These are phyloP conservation scores for Oreochromis grahami DNA, from an alignment of 2,797 vertebrate genomes.

Conservation along the genomic window DNA sequence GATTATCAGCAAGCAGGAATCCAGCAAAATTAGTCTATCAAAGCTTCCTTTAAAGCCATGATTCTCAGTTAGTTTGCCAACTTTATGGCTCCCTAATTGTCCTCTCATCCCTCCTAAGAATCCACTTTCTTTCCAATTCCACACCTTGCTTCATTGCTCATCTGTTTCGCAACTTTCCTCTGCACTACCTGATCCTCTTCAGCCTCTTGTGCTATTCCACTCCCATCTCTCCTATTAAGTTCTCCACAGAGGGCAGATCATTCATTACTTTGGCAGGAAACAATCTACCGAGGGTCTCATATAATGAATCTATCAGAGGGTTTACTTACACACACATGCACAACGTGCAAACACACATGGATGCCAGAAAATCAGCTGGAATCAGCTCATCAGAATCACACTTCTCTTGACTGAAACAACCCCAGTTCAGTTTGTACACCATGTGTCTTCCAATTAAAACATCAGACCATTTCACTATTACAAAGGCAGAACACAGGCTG, in stretches of 20 bases:
- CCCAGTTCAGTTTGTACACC: not conserved
- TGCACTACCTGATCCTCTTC: not conserved
- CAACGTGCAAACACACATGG: not conserved
- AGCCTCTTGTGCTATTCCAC: not conserved
- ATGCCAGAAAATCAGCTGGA: not conserved
- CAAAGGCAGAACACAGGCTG: not conserved
- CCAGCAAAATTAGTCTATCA: not conserved
- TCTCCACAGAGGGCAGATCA: constrained; percentile 20
- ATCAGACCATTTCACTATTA: not conserved
- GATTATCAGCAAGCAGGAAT: not conserved
- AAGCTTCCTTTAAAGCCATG: not conserved
- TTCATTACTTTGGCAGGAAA: constrained; percentile 41
- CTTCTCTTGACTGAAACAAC: constrained; percentile 17
- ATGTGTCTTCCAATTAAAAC: constrained; percentile 13
- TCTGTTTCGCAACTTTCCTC: constrained; percentile 5
- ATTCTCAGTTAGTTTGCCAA: not conserved
- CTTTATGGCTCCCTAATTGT: not conserved
- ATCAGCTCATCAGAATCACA: constrained; percentile 26
- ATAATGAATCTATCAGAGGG: constrained; percentile 20
- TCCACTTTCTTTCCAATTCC: not conserved
- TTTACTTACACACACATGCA: not conserved
- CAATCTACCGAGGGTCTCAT: constrained; percentile 29
- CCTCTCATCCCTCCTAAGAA: not conserved
- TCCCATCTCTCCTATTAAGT: constrained; percentile 12
- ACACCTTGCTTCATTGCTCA: not conserved